Base-by-base conservation (phyloP, 2,797 vertebrate species). In the Alfaro cultratus region DNA sequence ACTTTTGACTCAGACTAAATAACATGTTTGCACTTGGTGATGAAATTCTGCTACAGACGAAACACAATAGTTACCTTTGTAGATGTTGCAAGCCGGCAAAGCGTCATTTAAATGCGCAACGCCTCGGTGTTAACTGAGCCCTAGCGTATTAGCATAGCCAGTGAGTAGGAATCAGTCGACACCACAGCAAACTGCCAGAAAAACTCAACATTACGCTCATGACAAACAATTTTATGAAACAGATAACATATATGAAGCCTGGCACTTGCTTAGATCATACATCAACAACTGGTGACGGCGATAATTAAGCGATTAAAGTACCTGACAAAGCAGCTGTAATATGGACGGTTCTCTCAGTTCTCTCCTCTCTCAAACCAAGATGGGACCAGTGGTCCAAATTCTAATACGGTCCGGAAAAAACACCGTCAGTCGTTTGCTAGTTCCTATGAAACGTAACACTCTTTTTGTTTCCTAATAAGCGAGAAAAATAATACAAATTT, bases 321-420 rank as follows among this genome's bases (percentile, higher is more conserved):
- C 96, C 96, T 96, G 95, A 95, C 95, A 95, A 94, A 94, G 95
- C 96, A 96, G 96, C 95, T 93, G 91, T 95, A 96, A 96, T 96
- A 96, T 96, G 95, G 95, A 96, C 95, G 95, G 91, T 90, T 90
- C 75, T 80, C 91, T 89, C 87, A 86, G 89, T 93, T 93, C 92
- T 92, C 92, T 83, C 92, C 92, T 88, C 94, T 94, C 93, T 93
- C 93, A 89, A 95, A 94, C 89, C 94, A 96, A 96, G 96, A 96
- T 96, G 96, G 95, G 96, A 96, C 95, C 94, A 94, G 84, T 79
- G 84, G 94, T 93, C 94, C 88, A 34, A 36, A 88, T 95, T 85
- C 23, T 51, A 90, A 71, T 70, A 21, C 1, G 2, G 83, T 93
- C 94, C 94, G 93, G 76, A n/a, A 10, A 5, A 88, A 93, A 92